These are phyloP conservation scores for Laupala kohalensis DNA, from an alignment of 1,140 invertebrate genomes.

Conservation along the genomic window DNA sequence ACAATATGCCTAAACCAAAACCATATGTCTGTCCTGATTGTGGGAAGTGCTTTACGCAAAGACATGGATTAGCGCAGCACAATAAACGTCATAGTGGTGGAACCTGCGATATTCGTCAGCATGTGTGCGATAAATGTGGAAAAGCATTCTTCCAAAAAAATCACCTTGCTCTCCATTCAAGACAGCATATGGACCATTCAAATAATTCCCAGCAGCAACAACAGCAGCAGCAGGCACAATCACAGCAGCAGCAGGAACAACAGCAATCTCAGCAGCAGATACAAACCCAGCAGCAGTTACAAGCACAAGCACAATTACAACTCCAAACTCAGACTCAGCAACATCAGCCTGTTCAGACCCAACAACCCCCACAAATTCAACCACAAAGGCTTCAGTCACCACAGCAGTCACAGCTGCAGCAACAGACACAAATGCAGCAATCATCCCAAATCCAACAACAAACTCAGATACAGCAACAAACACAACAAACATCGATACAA, in stretches of 20 bases:
- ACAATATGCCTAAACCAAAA: slow-evolving; percentile 42
- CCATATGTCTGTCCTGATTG: slow-evolving; percentile 70
- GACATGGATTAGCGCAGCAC: slow-evolving; percentile 65
- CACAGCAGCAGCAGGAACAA: not conserved
- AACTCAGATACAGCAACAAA: not conserved
- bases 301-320: not conserved
- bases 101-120: slow-evolving; percentile 65
- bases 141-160: slow-evolving; percentile 81
- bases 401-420: not conserved
- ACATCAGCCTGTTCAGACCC: not conserved
- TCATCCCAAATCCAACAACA: not conserved
- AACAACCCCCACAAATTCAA: not conserved
- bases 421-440: not conserved
- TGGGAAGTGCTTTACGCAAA: slow-evolving; percentile 69
- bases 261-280: not conserved
- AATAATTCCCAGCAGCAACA: not conserved
- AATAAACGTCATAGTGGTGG: slow-evolving; percentile 56
- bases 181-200: slow-evolving; percentile 58
- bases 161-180: slow-evolving; percentile 62
- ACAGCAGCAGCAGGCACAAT: not conserved
- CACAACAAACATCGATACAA: not conserved
- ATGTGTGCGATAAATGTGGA: slow-evolving; percentile 67
- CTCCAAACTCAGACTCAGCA: not conserved
- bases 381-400: not conserved
- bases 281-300: not conserved